These are phyloP conservation scores for Eufriesea mexicana DNA, from an alignment of 1,140 invertebrate genomes.

Conservation along the genomic window DNA sequence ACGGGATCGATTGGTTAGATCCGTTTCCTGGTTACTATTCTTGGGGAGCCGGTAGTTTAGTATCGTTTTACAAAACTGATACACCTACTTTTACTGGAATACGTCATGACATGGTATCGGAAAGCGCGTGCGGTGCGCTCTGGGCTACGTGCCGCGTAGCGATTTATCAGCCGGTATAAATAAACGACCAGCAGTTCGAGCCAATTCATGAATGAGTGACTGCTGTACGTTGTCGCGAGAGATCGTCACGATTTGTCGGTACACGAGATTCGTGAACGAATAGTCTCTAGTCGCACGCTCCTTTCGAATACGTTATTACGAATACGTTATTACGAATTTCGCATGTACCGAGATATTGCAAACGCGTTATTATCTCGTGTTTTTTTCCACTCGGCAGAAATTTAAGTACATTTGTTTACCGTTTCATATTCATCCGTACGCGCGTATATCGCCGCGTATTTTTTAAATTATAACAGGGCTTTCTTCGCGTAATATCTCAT, in stretches of 20 bases:
- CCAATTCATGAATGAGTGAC: constrained; percentile 73
- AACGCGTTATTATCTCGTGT: constrained; percentile 14
- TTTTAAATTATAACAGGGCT: not conserved
- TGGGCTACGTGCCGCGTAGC: constrained; percentile 45
- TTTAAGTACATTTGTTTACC: not conserved
- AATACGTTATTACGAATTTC: not conserved
- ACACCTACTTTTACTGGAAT: constrained; percentile 46
- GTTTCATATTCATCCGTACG: not conserved
- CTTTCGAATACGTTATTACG: not conserved
- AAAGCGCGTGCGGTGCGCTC: not conserved
- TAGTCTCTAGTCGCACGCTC: not conserved
- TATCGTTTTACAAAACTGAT: constrained; percentile 51
- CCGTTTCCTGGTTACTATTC: constrained; percentile 43
- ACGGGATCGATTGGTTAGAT: constrained; percentile 9
- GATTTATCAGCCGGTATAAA: constrained; percentile 62
- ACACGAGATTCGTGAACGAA: constrained; percentile 28
- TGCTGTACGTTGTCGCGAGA: constrained; percentile 25
- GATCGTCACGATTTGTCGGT: constrained; percentile 40
- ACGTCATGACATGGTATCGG: constrained; percentile 26
- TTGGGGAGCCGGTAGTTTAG: not conserved
- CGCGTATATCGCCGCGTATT: not conserved
- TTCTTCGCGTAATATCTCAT: not conserved
- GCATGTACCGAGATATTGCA: constrained; percentile 17
- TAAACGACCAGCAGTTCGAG: constrained; percentile 59
- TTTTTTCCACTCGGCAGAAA: too few relatives aligned